A percentile compares a stretch with the other conserved stretches of the same genome.
phyloP scores from a whole-genome alignment of 1,140 invertebrate genomes.

The Sesamia nonagrioides region DNA sequence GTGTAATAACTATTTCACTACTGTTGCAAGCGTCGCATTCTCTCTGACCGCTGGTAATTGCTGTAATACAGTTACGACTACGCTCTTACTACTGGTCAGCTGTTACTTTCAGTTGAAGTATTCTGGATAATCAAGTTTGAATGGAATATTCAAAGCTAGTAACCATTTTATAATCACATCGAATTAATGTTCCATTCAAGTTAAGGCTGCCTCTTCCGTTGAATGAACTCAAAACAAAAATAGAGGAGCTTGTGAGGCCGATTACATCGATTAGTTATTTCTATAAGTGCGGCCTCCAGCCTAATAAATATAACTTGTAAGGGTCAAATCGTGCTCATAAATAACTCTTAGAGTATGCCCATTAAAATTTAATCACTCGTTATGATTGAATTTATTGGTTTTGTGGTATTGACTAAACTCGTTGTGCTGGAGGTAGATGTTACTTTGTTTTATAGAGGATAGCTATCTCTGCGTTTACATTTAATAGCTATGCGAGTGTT shows the following conservation, averaged over 20 bases:
- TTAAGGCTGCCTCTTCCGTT: slow-evolving; percentile 5
- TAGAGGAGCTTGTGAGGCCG: neutral
- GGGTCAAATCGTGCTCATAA: slow-evolving; percentile 63
- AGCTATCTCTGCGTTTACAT: no score
- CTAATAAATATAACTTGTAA: slow-evolving; percentile 66
- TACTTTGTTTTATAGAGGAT: neutral
- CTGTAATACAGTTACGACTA: slow-evolving; percentile 63
- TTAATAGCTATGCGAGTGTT: no score
- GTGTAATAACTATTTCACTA: slow-evolving; percentile 77
- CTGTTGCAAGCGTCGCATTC: slow-evolving; percentile 77
- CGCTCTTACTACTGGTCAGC: slow-evolving; percentile 16
- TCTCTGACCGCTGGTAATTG: slow-evolving; percentile 69
- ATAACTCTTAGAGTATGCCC: slow-evolving; percentile 62
- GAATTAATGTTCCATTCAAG: slow-evolving; percentile 19
- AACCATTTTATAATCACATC: neutral
- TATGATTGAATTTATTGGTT: slow-evolving; percentile 68
- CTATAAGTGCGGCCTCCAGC: slow-evolving; percentile 34
- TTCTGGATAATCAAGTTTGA: slow-evolving; percentile 20
- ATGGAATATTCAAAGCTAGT: neutral
- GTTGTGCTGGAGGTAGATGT: neutral
- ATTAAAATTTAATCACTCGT: slow-evolving; percentile 71
- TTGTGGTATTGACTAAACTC: slow-evolving; percentile 15
- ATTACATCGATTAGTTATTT: slow-evolving; percentile 37
- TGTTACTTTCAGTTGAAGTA: neutral
- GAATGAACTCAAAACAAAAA: slow-evolving; percentile 40